Evolutionary conservation across 2,888 invertebrate genomes (phyloP).

Genomic region (Agriotes lineatus): DNA sequence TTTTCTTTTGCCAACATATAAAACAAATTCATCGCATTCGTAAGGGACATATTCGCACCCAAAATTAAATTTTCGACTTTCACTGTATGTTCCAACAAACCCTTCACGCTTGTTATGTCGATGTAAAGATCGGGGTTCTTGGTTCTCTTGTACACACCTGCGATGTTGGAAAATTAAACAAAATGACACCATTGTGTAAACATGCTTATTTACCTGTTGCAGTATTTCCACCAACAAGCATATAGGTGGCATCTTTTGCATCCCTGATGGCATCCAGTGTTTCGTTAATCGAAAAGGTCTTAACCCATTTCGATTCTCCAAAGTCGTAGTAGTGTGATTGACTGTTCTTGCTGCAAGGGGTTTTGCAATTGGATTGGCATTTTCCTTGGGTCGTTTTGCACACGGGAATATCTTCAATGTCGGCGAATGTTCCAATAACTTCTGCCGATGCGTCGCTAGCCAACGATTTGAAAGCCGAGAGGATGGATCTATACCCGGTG

Average conservation of each 20-base stretch:
- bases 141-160: constrained; percentile 66
- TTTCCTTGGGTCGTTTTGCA: constrained; percentile 51
- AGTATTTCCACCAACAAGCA: constrained; percentile 81
- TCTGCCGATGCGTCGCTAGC: constrained; percentile 63
- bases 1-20: constrained; percentile 62
- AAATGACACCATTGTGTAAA: too few species aligned
- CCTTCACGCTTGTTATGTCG: constrained; percentile 72
- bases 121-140: constrained; percentile 71
- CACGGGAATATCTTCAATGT: constrained; percentile 67
- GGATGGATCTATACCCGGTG: constrained; percentile 76
- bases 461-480: constrained; percentile 74
- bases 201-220: constrained; percentile 78
- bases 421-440: constrained; percentile 57
- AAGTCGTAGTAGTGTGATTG: constrained; percentile 61
- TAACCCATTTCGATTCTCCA: constrained; percentile 69
- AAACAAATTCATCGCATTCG: constrained; percentile 69
- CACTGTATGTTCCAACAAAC: constrained; percentile 67
- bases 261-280: constrained; percentile 71
- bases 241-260: constrained; percentile 65
- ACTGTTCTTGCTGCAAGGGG: constrained; percentile 63
- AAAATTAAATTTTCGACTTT: constrained; percentile 68
- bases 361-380: constrained; percentile 53
- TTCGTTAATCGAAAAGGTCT: constrained; percentile 69
- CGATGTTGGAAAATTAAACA: too few species aligned
- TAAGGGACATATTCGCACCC: constrained; percentile 73